phyloP scores from a whole-genome alignment of 2,797 vertebrate species.

The Lacerta viridis region DNA sequence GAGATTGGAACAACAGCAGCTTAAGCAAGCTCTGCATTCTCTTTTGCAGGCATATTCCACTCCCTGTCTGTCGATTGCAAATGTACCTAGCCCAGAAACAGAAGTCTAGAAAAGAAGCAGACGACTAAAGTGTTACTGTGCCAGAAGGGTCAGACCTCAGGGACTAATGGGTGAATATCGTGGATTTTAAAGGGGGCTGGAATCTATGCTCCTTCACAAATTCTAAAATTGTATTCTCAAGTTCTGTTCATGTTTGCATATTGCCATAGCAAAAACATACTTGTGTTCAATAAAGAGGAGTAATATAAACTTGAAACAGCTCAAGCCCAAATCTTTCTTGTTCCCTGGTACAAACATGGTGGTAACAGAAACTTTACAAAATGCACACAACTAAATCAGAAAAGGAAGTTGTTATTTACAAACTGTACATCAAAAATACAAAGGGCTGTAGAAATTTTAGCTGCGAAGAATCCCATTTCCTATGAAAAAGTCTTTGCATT shows the following conservation, averaged over 20 bases:
- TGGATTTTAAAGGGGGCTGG: neutral
- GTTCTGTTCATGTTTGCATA: neutral
- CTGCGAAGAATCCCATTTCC: neutral
- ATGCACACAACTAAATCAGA: fast-evolving
- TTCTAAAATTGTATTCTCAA: neutral
- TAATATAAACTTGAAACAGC: neutral
- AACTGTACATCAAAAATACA: neutral
- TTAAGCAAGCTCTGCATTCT: neutral
- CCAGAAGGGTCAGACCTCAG: neutral
- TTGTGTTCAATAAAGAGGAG: neutral
- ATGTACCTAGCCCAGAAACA: constrained; percentile 16
- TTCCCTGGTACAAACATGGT: neutral
- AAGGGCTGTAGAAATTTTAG: fast-evolving
- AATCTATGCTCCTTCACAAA: neutral
- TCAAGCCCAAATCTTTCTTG: neutral
- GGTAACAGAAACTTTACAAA: neutral
- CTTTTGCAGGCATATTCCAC: constrained; percentile 21
- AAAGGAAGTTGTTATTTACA: constrained; percentile 53
- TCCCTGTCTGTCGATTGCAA: constrained; percentile 6
- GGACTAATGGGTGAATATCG: neutral
- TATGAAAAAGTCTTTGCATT: neutral
- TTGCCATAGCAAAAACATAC: neutral
- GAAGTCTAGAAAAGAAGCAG: neutral
- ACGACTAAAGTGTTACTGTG: neutral
- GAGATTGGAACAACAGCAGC: no score